These are phyloP conservation scores for Himantopus leucocephalus DNA, from an alignment of 2,113 vertebrate genomes.

Conservation along the genomic window DNA sequence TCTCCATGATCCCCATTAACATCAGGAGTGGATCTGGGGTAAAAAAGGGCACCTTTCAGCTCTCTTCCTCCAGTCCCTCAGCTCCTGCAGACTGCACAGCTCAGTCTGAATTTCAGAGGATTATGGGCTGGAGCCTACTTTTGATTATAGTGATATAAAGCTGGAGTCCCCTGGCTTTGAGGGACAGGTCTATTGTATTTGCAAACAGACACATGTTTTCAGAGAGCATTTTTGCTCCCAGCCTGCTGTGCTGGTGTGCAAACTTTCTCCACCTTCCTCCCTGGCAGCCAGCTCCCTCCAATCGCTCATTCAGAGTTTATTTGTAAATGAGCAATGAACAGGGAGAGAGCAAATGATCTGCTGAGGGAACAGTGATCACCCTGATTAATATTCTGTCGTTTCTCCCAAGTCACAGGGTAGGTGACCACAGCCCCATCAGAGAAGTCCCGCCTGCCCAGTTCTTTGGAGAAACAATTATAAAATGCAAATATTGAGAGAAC, in stretches of 20 bases:
- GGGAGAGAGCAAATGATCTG: not conserved
- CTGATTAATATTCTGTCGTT: conserved; percentile 44
- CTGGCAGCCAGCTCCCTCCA: not conserved
- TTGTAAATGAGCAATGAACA: conserved; percentile 17
- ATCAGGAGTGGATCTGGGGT: not conserved
- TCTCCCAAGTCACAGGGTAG: not conserved
- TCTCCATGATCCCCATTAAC: not conserved
- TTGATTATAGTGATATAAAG: not conserved
- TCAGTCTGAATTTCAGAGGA: not conserved
- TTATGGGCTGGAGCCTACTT: not conserved
- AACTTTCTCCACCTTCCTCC: not conserved
- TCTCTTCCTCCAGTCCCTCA: not conserved
- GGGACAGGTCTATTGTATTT: not conserved
- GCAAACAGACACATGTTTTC: not conserved
- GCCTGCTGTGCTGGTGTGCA: not conserved
- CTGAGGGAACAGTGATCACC: not conserved
- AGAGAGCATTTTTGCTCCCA: not conserved
- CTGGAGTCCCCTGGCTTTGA: conserved; percentile 11
- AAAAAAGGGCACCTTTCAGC: not conserved
- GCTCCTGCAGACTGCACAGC: not conserved
- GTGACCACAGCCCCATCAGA: not conserved
- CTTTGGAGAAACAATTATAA: conserved; percentile 65
- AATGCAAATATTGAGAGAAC: conserved; percentile 60
- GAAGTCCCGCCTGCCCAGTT: not conserved
- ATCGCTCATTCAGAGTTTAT: not conserved